phyloP scores from a whole-genome alignment of 2,113 vertebrate species.

The Sinocyclocheilus grahami region DNA sequence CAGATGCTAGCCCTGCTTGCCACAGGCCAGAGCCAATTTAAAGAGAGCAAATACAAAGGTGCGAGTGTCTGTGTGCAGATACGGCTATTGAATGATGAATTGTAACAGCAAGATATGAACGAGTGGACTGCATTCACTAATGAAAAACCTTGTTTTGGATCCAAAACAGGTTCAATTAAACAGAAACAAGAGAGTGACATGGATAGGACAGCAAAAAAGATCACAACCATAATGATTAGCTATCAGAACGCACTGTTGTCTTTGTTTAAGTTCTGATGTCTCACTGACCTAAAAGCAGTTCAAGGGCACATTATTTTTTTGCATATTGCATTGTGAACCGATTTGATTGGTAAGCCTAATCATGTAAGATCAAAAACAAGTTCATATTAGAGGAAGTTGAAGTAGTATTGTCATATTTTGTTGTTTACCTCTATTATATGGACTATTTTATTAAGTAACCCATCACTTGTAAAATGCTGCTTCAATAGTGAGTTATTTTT shows the following conservation, averaged over 20 bases:
- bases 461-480: background rate
- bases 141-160: constrained; percentile 42
- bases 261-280: too few relatives aligned
- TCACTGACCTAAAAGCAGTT: too few relatives aligned
- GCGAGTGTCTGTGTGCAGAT: constrained; percentile 61
- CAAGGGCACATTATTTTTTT: too few relatives aligned
- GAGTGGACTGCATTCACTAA: constrained; percentile 54
- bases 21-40: constrained; percentile 69
- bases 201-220: constrained; percentile 37
- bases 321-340: too few relatives aligned
- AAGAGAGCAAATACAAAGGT: constrained; percentile 76
- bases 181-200: constrained; percentile 56
- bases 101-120: constrained; percentile 66
- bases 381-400: background rate
- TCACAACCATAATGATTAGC: constrained; percentile 33
- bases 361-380: background rate
- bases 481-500: background rate
- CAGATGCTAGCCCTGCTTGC: constrained; percentile 66
- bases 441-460: background rate
- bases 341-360: too few relatives aligned
- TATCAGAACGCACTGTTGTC: too few relatives aligned
- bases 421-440: background rate
- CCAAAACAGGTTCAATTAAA: constrained; percentile 53
- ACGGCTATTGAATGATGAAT: constrained; percentile 70
- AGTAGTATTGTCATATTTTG: background rate